Percentiles rank a stretch among this genome's conserved stretches.
phyloP scores from a whole-genome alignment of 2,797 vertebrate species.

The Halcyon leucocephala region DNA sequence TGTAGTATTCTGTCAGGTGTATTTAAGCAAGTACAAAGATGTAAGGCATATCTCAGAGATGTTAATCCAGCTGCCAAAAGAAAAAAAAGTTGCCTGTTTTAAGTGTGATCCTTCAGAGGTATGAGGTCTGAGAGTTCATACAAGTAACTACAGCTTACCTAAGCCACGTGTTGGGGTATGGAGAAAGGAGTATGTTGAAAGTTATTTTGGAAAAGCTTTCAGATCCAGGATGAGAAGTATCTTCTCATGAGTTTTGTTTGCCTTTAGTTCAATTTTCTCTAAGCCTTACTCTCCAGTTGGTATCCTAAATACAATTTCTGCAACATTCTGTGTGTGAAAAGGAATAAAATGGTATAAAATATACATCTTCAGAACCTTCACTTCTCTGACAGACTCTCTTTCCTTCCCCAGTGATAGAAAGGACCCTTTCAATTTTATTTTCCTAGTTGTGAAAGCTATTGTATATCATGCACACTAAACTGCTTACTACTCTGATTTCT shows the following conservation, averaged over 20 bases:
- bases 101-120: not conserved
- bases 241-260: not conserved
- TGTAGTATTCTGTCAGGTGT: not conserved
- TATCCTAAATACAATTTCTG: constrained; percentile 15
- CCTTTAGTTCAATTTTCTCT: not conserved
- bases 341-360: constrained; percentile 13
- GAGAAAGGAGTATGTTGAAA: not conserved
- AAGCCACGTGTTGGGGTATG: too few relatives aligned
- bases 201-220: not conserved
- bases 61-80: not conserved
- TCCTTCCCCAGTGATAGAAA: not conserved
- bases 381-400: not conserved
- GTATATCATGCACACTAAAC: constrained; percentile 20
- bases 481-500: not conserved
- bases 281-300: not conserved
- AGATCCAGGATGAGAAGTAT: not conserved
- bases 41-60: not conserved
- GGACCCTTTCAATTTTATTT: constrained; percentile 24
- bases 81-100: not conserved
- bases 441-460: not conserved
- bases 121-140: not conserved
- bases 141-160: not conserved
- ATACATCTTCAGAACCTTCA: not conserved
- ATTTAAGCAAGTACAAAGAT: not conserved
- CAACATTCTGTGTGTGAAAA: not conserved